A percentile compares a stretch with the other conserved stretches of the same genome.
Evolutionary conservation across 2,113 vertebrate species (phyloP).

Genomic region (Scopus umbretta): DNA sequence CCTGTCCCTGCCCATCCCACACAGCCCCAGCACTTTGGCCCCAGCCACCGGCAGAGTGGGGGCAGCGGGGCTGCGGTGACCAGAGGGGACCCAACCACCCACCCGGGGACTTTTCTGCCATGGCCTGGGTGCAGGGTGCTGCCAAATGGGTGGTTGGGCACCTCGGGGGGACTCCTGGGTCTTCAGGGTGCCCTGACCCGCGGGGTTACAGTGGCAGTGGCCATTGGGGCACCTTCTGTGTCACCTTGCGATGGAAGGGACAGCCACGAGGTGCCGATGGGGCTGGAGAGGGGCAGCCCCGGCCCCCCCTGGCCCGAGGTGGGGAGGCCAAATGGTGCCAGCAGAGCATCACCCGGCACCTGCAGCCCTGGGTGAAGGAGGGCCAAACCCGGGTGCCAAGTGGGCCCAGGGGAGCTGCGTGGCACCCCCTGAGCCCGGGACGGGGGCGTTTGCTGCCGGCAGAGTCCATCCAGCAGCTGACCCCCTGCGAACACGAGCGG

Average conservation of each 20-base stretch:
- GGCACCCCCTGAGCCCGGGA: neutral
- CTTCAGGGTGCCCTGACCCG: neutral
- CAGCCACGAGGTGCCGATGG: accelerated
- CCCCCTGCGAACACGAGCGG: slow-evolving; percentile 74
- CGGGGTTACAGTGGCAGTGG: neutral
- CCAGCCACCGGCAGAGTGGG: neutral
- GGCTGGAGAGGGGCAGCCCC: neutral
- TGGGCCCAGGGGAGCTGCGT: accelerated
- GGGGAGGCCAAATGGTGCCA: neutral
- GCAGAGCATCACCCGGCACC: neutral
- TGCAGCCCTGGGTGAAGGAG: accelerated
- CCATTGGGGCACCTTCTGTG: neutral
- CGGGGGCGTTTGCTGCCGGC: accelerated
- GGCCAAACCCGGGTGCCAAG: neutral
- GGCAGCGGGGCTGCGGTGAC: no score
- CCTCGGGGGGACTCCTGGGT: neutral
- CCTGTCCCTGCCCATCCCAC: neutral
- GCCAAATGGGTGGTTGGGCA: neutral
- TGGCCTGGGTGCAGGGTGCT: neutral
- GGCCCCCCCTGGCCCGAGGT: no score
- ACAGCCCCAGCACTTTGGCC: neutral
- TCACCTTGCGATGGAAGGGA: neutral
- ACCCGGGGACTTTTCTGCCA: neutral
- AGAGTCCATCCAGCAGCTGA: slow-evolving; percentile 51
- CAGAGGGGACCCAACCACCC: no score